phyloP scores from a whole-genome alignment of 2,888 invertebrate genomes.

The Lepidochitona cinerea region DNA sequence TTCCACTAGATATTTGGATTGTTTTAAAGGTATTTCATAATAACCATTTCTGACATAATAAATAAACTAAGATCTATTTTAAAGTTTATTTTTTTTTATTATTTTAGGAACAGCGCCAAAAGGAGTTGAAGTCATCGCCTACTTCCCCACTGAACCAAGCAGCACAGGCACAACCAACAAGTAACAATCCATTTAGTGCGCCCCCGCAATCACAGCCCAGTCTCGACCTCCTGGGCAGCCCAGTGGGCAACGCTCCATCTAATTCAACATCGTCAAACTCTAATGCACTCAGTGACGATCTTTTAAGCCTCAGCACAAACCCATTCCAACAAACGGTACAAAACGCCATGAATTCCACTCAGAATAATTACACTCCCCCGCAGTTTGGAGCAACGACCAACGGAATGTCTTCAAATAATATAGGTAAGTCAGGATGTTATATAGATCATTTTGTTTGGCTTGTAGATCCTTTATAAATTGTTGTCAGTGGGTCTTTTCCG shows the following conservation, averaged over 20 bases:
- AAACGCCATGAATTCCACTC: constrained; percentile 49
- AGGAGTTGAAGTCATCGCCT: constrained; percentile 40
- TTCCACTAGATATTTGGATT: no score
- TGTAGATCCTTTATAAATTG: no score
- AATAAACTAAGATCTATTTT: no score
- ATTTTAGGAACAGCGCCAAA: constrained; percentile 49
- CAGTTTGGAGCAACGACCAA: constrained; percentile 18
- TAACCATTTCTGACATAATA: no score
- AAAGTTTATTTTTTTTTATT: neutral
- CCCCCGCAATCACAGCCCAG: constrained; percentile 29
- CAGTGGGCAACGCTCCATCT: constrained; percentile 4
- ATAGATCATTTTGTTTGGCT: no score
- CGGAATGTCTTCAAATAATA: constrained; percentile 1
- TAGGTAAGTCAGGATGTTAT: neutral
- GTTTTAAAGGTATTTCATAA: no score
- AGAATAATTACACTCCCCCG: constrained; percentile 43
- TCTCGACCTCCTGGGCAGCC: constrained; percentile 32
- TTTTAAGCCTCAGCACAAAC: constrained; percentile 86
- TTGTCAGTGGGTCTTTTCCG: no score
- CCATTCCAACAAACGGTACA: constrained; percentile 80
- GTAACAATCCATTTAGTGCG: constrained; percentile 48
- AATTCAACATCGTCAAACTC: neutral
- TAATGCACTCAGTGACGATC: constrained; percentile 83
- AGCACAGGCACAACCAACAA: constrained; percentile 18
- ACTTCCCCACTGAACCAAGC: constrained; percentile 32